phyloP scores from a whole-genome alignment of 2,113 vertebrate species.

The Puntigrus tetrazona region DNA sequence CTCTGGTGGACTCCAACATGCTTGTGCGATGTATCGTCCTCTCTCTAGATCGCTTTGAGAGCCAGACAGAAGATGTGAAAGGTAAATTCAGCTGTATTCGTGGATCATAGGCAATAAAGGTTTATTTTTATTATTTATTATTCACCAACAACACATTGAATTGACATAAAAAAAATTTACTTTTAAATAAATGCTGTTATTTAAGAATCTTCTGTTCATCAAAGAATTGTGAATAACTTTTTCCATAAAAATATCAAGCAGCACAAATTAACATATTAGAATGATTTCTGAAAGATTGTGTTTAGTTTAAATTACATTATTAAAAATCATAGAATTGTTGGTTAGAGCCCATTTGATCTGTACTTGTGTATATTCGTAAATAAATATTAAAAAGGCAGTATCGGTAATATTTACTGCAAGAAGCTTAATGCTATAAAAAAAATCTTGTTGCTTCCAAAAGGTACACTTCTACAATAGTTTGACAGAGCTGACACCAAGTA shows the following conservation, averaged over 20 bases:
- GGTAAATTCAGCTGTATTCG: slow-evolving; percentile 56
- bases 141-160: background rate
- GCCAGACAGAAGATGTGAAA: slow-evolving; percentile 81
- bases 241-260: background rate
- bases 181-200: background rate
- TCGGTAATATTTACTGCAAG: background rate
- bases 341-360: too few relatives aligned
- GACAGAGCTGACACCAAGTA: background rate
- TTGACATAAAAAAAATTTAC: background rate
- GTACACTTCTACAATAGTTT: background rate
- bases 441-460: background rate
- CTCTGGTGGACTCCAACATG: slow-evolving; percentile 98
- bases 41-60: slow-evolving; percentile 95
- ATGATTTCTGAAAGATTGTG: background rate
- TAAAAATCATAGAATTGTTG: too few relatives aligned
- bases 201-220: background rate
- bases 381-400: background rate
- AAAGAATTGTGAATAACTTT: background rate
- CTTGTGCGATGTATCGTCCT: slow-evolving; percentile 94
- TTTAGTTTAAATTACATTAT: background rate
- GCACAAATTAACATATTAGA: background rate
- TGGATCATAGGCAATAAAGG: background rate
- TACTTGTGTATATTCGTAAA: background rate
- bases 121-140: background rate
- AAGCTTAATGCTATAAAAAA: background rate